These are phyloP conservation scores for Chaenodraco wilsoni DNA, from an alignment of 2,797 vertebrate species.

Conservation along the genomic window DNA sequence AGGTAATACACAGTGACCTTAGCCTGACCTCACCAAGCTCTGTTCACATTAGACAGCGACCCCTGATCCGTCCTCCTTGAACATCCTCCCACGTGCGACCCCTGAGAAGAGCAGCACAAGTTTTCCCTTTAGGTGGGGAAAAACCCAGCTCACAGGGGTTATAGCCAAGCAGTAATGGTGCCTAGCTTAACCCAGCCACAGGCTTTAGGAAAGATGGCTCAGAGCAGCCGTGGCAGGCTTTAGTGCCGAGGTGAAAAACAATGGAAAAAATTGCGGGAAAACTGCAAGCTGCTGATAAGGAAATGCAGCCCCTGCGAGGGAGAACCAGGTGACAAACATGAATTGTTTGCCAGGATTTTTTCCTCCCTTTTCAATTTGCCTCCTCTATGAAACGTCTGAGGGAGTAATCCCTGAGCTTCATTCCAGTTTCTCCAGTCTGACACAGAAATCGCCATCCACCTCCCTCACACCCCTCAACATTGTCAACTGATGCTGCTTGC, in stretches of 20 bases:
- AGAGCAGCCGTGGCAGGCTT: conserved; percentile 63
- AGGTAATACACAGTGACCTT: conserved; percentile 54
- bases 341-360: conserved; percentile 80
- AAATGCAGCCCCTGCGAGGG: conserved; percentile 74
- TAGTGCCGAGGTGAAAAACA: conserved; percentile 74
- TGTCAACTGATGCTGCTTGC: conserved; percentile 71
- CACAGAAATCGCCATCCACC: conserved; percentile 72
- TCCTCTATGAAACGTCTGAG: conserved; percentile 76
- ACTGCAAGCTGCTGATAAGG: conserved; percentile 84
- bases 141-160: conserved; percentile 74
- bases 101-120: conserved; percentile 54
- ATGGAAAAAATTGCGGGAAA: conserved; percentile 76
- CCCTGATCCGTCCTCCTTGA: conserved; percentile 46
- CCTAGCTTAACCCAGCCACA: conserved; percentile 68
- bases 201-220: conserved; percentile 66
- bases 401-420: conserved; percentile 81
- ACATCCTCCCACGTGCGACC: conserved; percentile 59
- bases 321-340: conserved; percentile 83
- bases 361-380: conserved; percentile 82
- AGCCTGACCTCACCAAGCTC: conserved; percentile 41
- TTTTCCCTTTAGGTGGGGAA: conserved; percentile 64
- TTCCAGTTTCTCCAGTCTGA: conserved; percentile 70
- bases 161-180: conserved; percentile 77
- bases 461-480: conserved; percentile 65
- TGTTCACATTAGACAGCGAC: conserved; percentile 50